Conservation (phyloP, 2,797 vertebrate species). For the Vespertilio murinus region DNA sequence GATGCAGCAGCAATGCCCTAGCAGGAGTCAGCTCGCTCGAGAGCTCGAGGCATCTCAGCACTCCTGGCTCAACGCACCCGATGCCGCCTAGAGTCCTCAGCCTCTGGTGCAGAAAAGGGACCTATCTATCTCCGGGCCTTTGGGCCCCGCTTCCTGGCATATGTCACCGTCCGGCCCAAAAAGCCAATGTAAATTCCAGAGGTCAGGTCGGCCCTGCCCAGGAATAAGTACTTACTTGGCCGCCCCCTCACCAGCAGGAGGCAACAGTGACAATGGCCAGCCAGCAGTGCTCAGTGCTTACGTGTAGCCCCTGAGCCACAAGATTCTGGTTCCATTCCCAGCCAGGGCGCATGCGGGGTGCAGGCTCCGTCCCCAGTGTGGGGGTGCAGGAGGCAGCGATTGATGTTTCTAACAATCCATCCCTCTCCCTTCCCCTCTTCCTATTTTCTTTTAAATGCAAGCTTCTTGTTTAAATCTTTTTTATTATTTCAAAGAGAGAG, state of each 20-base stretch:
- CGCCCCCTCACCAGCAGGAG: neutral
- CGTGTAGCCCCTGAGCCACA: neutral
- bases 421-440: neutral
- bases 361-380: neutral
- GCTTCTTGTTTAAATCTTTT: too few relatives aligned
- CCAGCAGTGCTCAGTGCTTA: too few relatives aligned
- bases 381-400: too few relatives aligned
- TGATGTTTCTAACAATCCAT: neutral
- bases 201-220: neutral
- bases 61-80: too few relatives aligned
- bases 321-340: neutral
- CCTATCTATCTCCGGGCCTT: too few relatives aligned
- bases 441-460: too few relatives aligned
- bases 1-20: too few relatives aligned
- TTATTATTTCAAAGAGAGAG: too few relatives aligned
- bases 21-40: too few relatives aligned
- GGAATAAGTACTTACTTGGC: conserved; percentile 67
- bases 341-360: too few relatives aligned
- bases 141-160: neutral
- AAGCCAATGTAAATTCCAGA: neutral
- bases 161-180: neutral
- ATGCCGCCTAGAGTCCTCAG: too few relatives aligned
- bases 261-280: conserved; percentile 45
- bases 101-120: neutral
- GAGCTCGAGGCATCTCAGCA: too few relatives aligned